phyloP scores from a whole-genome alignment of 2,888 invertebrate genomes.

The Macrosiphum euphorbiae region DNA sequence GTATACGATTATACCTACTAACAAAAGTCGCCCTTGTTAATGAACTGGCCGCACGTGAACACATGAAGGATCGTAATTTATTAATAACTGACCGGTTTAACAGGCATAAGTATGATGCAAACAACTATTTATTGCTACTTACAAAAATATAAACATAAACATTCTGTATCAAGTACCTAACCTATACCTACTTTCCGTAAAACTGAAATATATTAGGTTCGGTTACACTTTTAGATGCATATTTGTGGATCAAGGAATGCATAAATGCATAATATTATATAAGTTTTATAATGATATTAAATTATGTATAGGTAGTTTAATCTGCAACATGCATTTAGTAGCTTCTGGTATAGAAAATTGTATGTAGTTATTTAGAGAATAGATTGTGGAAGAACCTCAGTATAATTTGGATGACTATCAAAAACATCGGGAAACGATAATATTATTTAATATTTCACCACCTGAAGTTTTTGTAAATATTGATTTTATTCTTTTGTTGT shows the following conservation, averaged over 20 bases:
- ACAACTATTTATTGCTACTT: not conserved
- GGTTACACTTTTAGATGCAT: not conserved
- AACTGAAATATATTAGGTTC: not conserved
- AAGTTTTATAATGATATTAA: too few species aligned
- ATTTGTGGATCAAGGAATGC: too few species aligned
- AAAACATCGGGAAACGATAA: too few species aligned
- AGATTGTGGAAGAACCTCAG: too few species aligned
- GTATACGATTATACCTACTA: not conserved
- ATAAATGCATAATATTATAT: too few species aligned
- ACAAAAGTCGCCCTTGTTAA: constrained; percentile 12
- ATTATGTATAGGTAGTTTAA: too few species aligned
- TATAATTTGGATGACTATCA: too few species aligned
- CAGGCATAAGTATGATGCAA: not conserved
- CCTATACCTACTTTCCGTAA: not conserved
- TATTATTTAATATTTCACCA: not conserved
- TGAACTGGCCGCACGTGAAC: too few species aligned
- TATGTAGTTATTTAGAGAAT: too few species aligned
- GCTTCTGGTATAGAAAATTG: too few species aligned
- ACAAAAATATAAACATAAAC: not conserved
- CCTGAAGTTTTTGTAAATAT: not conserved
- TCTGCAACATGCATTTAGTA: too few species aligned
- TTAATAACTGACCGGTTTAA: not conserved
- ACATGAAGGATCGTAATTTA: not conserved
- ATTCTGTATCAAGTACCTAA: not conserved
- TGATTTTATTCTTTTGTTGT: not conserved